Conservation (phyloP, 2,797 vertebrate species). For the Kryptopterus vitreolus region DNA sequence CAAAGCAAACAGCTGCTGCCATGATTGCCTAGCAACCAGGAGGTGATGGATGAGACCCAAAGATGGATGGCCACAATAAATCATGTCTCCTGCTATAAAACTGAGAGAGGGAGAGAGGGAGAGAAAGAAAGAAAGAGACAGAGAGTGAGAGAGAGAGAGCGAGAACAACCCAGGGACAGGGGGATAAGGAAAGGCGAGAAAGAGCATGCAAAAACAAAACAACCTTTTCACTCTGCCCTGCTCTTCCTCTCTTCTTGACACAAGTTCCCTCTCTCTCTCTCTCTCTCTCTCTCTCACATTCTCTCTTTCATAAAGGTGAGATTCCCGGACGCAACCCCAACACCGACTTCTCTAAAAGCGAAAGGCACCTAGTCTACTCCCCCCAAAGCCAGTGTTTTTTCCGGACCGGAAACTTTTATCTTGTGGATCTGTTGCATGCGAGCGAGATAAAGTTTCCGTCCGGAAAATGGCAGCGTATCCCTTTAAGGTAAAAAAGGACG, state of each 20-base stretch:
- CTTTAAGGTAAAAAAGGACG: too few relatives aligned
- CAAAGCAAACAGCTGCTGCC: conserved; percentile 99
- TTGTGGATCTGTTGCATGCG: too few relatives aligned
- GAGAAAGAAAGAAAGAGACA: conserved; percentile 76
- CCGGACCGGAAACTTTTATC: neutral
- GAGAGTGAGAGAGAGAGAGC: conserved; percentile 61
- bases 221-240: conserved; percentile 65
- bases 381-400: neutral
- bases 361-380: neutral
- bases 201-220: conserved; percentile 78
- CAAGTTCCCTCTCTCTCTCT: neutral
- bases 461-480: too few relatives aligned
- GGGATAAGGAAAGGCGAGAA: conserved; percentile 40
- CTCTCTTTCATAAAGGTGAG: conserved; percentile 10
- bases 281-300: neutral
- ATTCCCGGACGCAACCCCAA: neutral
- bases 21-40: conserved; percentile 99
- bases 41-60: conserved; percentile 98
- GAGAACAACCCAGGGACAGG: conserved; percentile 34
- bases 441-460: neutral
- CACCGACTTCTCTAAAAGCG: neutral
- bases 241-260: conserved; percentile 39
- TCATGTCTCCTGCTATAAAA: conserved; percentile 98
- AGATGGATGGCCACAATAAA: conserved; percentile 99
- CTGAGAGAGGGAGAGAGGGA: conserved; percentile 74